A percentile compares a stretch with the other conserved stretches of the same genome.
These are phyloP conservation scores for Rhinogobio ventralis DNA, from an alignment of 2,797 vertebrate genomes.

Conservation along the genomic window DNA sequence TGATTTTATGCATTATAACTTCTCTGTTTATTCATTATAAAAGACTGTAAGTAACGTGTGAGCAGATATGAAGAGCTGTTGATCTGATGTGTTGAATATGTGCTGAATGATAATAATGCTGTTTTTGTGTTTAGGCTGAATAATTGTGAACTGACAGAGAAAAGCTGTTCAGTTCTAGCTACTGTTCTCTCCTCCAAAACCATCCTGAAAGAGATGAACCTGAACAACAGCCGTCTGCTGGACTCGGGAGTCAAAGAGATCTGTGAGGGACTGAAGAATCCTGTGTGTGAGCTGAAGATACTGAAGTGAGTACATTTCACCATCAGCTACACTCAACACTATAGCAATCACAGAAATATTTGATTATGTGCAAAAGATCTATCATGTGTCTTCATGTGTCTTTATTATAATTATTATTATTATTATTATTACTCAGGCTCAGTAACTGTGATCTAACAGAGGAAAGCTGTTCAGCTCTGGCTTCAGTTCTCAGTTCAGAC, in stretches of 20 bases:
- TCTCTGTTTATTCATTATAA: too few relatives aligned
- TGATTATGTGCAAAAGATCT: not conserved
- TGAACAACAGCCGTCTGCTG: not conserved
- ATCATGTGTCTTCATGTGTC: too few relatives aligned
- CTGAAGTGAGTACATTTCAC: not conserved
- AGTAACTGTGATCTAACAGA: not conserved
- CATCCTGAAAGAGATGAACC: not conserved
- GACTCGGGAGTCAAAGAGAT: not conserved
- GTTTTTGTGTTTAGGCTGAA: not conserved
- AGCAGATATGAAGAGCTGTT: too few relatives aligned
- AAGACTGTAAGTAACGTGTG: too few relatives aligned
- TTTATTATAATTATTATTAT: too few relatives aligned
- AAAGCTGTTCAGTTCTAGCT: not conserved
- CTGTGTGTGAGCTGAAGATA: slow-evolving; percentile 1
- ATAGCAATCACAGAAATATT: not conserved
- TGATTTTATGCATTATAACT: not conserved
- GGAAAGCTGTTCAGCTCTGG: not conserved
- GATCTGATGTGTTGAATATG: too few relatives aligned
- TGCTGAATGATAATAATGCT: too few relatives aligned
- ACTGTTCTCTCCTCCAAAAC: slow-evolving; percentile 12
- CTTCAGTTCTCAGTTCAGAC: not conserved
- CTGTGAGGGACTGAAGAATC: not conserved
- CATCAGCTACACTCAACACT: not conserved
- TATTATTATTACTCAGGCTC: not conserved
- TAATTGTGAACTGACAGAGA: not conserved